These are phyloP conservation scores for Hirundo rustica DNA, from an alignment of 2,797 vertebrate genomes.

Conservation along the genomic window DNA sequence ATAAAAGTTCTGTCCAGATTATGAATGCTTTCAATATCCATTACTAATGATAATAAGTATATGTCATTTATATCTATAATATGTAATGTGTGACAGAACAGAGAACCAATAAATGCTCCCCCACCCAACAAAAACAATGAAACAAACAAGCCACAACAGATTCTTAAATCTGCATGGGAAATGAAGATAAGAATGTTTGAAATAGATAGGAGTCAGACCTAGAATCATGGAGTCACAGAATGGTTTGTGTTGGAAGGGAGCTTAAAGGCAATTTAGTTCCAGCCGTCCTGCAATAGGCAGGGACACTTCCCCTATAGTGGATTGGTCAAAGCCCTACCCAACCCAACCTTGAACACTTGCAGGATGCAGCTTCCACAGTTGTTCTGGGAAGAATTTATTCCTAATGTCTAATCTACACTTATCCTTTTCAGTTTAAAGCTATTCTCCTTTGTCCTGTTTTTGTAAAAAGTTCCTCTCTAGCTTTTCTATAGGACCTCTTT, in stretches of 20 bases:
- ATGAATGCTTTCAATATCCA: not conserved
- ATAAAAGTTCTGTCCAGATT: not conserved
- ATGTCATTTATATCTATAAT: not conserved
- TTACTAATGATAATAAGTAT: not conserved
- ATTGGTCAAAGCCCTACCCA: not conserved
- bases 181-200: not conserved
- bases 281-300: not conserved
- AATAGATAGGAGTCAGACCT: not conserved
- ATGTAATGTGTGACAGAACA: not conserved
- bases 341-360: not conserved
- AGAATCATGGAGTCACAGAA: not conserved
- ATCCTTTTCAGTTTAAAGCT: not conserved
- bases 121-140: not conserved
- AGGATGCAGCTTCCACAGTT: not conserved
- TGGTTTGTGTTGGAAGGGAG: not conserved
- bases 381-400: not conserved
- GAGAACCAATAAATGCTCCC: not conserved
- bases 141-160: not conserved
- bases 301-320: rapidly evolving
- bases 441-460: not conserved
- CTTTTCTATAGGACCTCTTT: not conserved
- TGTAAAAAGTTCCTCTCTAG: not conserved
- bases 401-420: not conserved
- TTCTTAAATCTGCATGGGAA: not conserved
- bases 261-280: not conserved